A percentile compares a stretch with the other conserved stretches of the same genome.
phyloP scores from a whole-genome alignment of 30 jellyfish, hydroid and myxozoan species.

The Aurelia aurita region DNA sequence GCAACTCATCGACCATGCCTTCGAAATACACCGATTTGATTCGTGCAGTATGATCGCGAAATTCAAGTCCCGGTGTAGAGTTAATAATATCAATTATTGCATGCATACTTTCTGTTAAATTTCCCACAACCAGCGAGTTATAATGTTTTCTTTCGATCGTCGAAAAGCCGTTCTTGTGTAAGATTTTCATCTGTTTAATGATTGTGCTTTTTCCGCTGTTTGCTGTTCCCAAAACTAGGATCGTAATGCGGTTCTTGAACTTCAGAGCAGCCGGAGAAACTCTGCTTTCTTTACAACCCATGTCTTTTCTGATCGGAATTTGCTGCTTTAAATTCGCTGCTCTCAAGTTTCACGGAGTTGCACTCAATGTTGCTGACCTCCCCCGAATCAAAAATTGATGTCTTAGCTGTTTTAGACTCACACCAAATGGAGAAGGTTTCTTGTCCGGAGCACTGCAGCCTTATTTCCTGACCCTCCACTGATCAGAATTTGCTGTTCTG shows the following conservation, averaged over 20 bases:
- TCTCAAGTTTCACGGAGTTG: too few species aligned
- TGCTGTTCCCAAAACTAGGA: constrained; percentile 25
- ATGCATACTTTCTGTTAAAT: constrained; percentile 18
- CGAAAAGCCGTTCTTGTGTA: constrained; percentile 28
- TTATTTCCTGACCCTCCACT: too few species aligned
- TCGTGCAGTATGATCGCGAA: neutral
- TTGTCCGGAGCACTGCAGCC: too few species aligned
- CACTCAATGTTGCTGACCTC: too few species aligned
- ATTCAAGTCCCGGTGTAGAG: neutral
- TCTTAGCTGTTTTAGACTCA: too few species aligned
- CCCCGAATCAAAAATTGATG: too few species aligned
- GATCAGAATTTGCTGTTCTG: too few species aligned
- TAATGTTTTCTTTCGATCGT: constrained; percentile 16
- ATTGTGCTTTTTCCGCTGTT: constrained; percentile 27
- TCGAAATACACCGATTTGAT: neutral
- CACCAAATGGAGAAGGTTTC: too few species aligned
- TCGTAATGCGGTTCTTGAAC: neutral
- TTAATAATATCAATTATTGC: constrained; percentile 4
- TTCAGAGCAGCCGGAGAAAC: neutral
- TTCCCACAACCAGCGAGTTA: constrained; percentile 1
- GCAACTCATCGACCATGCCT: neutral
- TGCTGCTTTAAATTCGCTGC: too few species aligned
- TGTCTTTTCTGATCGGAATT: too few species aligned
- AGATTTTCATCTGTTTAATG: constrained; percentile 34
- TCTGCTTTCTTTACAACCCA: too few species aligned